Conservation (phyloP, 1,140 invertebrate species). For the Calliopsis andreniformis region DNA sequence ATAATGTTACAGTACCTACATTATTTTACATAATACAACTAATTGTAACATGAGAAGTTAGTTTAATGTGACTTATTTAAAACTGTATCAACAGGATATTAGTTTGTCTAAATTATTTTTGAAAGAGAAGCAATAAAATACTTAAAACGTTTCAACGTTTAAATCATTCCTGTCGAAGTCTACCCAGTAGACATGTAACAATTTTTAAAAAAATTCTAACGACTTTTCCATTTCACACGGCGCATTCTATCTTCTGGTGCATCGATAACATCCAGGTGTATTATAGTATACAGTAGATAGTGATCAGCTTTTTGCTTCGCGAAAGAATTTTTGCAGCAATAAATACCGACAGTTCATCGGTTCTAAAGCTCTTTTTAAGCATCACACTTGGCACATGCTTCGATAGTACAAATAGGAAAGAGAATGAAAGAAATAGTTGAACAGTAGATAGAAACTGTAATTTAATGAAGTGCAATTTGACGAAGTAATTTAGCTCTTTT, state of each 20-base stretch:
- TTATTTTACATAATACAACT: too few relatives aligned
- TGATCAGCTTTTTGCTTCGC: not conserved
- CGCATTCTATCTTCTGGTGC: too few relatives aligned
- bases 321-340: conserved; percentile 11
- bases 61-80: too few relatives aligned
- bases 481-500: not conserved
- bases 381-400: not conserved
- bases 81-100: too few relatives aligned
- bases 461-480: conserved; percentile 9
- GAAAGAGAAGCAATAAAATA: too few relatives aligned
- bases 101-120: too few relatives aligned
- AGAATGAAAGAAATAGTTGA: not conserved
- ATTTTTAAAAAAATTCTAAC: conserved; percentile 20
- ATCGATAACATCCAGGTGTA: too few relatives aligned
- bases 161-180: too few relatives aligned
- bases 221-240: not conserved
- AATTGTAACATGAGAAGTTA: too few relatives aligned
- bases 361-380: conserved; percentile 30
- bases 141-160: too few relatives aligned
- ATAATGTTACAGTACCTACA: too few relatives aligned
- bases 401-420: too few relatives aligned
- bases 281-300: conserved; percentile 35
- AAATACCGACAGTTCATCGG: conserved; percentile 13
- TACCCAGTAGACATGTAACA: not conserved
- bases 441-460: not conserved